These are phyloP conservation scores for Coptodon bakossiorum DNA, from an alignment of 2,113 vertebrate species.

Conservation along the genomic window DNA sequence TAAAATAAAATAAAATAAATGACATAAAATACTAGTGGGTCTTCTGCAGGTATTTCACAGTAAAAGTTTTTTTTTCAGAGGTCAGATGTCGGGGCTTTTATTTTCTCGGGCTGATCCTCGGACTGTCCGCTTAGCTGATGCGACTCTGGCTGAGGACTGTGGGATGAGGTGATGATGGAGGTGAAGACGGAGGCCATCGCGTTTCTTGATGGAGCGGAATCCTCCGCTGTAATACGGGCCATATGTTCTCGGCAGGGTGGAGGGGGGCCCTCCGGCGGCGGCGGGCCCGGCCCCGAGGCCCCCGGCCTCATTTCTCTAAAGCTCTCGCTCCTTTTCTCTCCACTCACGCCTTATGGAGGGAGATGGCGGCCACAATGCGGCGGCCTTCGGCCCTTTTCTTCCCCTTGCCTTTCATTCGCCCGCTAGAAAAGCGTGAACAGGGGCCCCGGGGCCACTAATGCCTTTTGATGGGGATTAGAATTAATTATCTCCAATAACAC, in stretches of 20 bases:
- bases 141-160: neutral
- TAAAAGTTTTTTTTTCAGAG: neutral
- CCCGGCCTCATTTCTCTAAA: constrained; percentile 73
- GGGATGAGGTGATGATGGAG: neutral
- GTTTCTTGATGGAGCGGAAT: neutral
- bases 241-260: constrained; percentile 79
- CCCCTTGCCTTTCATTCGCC: constrained; percentile 53
- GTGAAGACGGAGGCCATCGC: neutral
- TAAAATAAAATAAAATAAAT: accelerated
- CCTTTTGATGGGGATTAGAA: constrained; percentile 99
- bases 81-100: neutral
- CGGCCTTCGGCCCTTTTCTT: constrained; percentile 81
- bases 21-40: neutral
- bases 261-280: constrained; percentile 63
- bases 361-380: constrained; percentile 28
- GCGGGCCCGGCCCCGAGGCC: constrained; percentile 42
- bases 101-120: neutral
- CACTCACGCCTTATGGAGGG: constrained; percentile 42
- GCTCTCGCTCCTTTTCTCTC: constrained; percentile 67
- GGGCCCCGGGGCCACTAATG: constrained; percentile 87
- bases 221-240: constrained; percentile 67
- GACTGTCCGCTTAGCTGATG: neutral
- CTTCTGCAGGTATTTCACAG: neutral
- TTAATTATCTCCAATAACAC: constrained; percentile 99
- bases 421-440: constrained; percentile 77